Conservation (phyloP, 2,797 vertebrate species). For the Basileuterus tristriatus region DNA sequence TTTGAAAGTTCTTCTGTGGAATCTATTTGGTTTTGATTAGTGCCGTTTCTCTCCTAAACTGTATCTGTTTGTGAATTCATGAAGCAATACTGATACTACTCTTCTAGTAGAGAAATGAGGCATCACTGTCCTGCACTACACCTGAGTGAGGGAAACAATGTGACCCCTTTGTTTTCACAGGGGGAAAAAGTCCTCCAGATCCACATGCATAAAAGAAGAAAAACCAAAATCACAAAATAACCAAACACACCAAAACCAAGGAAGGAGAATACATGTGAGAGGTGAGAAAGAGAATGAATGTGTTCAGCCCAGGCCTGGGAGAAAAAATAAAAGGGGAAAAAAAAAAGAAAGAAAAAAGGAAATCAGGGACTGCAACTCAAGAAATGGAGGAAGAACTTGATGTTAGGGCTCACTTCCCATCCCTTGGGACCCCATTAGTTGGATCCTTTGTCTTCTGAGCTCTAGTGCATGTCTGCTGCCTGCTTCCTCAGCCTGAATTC, state of each 20-base stretch:
- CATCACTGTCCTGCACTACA: background rate
- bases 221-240: background rate
- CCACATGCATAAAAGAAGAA: too few relatives aligned
- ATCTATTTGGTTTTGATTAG: background rate
- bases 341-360: background rate
- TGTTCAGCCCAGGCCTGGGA: background rate
- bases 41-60: background rate
- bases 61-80: background rate
- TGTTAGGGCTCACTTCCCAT: background rate
- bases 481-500: background rate
- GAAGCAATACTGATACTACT: background rate
- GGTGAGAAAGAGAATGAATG: rapidly evolving
- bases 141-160: background rate
- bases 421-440: background rate
- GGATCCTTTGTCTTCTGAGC: background rate
- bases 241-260: background rate
- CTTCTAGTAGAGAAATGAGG: background rate
- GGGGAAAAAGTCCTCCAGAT: rapidly evolving
- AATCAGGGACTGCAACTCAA: background rate
- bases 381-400: background rate
- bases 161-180: background rate
- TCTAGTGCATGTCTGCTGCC: rapidly evolving
- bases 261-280: rapidly evolving
- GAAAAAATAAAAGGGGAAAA: too few relatives aligned
- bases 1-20: background rate